A percentile compares a stretch with the other conserved stretches of the same genome.
These are phyloP conservation scores for Temnothorax nylanderi DNA, from an alignment of 1,140 invertebrate genomes.

Conservation along the genomic window DNA sequence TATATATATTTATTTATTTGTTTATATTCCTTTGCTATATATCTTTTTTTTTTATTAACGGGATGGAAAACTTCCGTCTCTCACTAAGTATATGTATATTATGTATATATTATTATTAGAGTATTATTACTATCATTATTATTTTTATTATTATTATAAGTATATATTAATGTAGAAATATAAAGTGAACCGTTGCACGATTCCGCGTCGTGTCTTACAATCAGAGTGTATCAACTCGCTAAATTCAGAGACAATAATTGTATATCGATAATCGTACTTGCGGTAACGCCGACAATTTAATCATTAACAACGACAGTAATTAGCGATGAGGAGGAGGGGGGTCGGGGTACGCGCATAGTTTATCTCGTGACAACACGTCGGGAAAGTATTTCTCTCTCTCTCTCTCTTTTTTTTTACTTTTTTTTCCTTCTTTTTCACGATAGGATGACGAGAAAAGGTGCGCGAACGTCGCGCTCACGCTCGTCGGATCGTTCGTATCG, in stretches of 20 bases:
- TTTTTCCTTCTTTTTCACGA: conserved; percentile 1
- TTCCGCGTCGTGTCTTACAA: conserved; percentile 64
- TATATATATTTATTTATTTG: conserved; percentile 62
- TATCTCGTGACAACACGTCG: conserved; percentile 19
- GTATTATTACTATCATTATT: conserved; percentile 36
- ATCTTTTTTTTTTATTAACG: conserved; percentile 80
- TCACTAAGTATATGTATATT: conserved; percentile 86
- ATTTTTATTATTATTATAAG: conserved; percentile 36
- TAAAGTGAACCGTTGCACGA: conserved; percentile 71
- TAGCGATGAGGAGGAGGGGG: conserved; percentile 6
- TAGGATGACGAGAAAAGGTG: conserved; percentile 4
- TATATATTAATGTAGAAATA: conserved; percentile 69
- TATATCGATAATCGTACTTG: conserved; percentile 42
- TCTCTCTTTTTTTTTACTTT: background rate
- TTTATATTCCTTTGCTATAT: conserved; percentile 41
- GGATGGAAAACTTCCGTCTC: conserved; percentile 88
- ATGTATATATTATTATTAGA: conserved; percentile 57
- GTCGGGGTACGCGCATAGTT: conserved; percentile 8
- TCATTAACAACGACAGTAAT: conserved; percentile 47
- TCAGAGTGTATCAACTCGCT: conserved; percentile 61
- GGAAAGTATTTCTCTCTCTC: background rate
- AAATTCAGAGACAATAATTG: conserved; percentile 51
- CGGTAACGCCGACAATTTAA: conserved; percentile 50
- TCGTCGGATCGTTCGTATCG: conserved; percentile 12
- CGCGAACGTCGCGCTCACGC: conserved; percentile 31